Percentiles rank a stretch among this genome's conserved stretches.
Conservation (phyloP, 1,140 invertebrate species). For the Lordiphosa collinella region DNA sequence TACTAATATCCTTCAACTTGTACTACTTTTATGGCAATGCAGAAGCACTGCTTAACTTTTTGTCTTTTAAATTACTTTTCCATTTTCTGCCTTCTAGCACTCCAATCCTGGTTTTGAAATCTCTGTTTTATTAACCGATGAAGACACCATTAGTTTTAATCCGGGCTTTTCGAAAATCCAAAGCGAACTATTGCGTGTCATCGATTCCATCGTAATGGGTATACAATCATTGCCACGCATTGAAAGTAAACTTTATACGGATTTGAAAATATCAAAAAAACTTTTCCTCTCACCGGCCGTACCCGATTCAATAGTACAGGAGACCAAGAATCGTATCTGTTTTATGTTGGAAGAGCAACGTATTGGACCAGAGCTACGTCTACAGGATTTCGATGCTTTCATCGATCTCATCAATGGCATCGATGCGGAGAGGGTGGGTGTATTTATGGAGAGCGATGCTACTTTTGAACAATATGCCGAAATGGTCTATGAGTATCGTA, state of each 20-base stretch:
- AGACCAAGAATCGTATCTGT: constrained; percentile 82
- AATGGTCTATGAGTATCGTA: constrained; percentile 84
- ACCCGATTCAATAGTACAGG: constrained; percentile 83
- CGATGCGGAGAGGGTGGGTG: constrained; percentile 83
- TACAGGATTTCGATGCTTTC: constrained; percentile 91
- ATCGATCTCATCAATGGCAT: constrained; percentile 88
- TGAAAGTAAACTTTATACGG: constrained; percentile 81
- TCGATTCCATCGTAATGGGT: constrained; percentile 86
- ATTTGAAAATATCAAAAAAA: constrained; percentile 61
- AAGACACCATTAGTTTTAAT: constrained; percentile 86
- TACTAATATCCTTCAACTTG: too few relatives aligned
- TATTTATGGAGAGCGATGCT: constrained; percentile 85
- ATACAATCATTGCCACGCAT: constrained; percentile 86
- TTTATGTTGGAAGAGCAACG: constrained; percentile 85
- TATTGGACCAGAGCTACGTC: constrained; percentile 84
- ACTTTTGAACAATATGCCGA: constrained; percentile 85
- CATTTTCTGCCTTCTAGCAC: constrained; percentile 79
- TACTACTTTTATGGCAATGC: too few relatives aligned
- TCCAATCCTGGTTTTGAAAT: constrained; percentile 88
- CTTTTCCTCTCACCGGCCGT: constrained; percentile 83
- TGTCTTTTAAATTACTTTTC: background rate
- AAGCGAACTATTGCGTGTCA: constrained; percentile 85
- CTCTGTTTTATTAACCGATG: constrained; percentile 85
- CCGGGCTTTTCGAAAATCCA: constrained; percentile 89
- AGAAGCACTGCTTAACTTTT: too few relatives aligned